Base-by-base conservation (phyloP, 1,140 invertebrate genomes). In the Colletes gigas region DNA sequence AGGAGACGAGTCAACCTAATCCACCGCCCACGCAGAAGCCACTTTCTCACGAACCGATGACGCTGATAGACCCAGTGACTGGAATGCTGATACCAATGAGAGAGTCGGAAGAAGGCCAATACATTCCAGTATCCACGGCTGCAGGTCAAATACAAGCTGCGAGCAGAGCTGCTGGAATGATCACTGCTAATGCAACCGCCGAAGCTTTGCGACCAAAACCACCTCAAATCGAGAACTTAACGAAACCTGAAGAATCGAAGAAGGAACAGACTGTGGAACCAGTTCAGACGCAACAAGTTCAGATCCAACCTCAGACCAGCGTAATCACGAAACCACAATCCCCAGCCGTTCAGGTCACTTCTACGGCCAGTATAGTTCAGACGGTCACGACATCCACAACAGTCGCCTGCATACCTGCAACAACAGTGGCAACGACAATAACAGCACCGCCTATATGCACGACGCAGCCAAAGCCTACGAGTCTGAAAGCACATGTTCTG, bases 51-150 rank as follows among this genome's bases (percentile, higher is more conserved):
- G 95, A 96, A 84, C 95, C 95, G 2, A 95, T 94, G 86, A 94
- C 93, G 15, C 89, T 97, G 12, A 96, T 97, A 41, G 96, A 97
- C 93, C 96, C 96, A 1, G 96, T 96, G 0, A 97, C 96, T 2
- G 97, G 96, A 12, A 93, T 96, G 83, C 92, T 97, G 57, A 96
- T 95, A 63, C 95, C 95, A 1, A 95, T 96, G 94, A 93, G 95
- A 83, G 95, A 96, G 85, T 96, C 95, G 50, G 96, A 96, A 88
- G 96, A 97, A 87, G 96, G 95, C 19, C 95, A 95, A 69, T 96
- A 96, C 87, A 94, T 96, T 70, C 95, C 96, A 14, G 93, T 96
- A 3, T 93, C 94, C 0, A 90, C 92, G 5, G 80, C 86, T 8
- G 79, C 85, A 8, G 92, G 90, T 57, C 90, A 90, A 57, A 55